A percentile compares a stretch with the other conserved stretches of the same genome.
Conservation (phyloP, 2,797 vertebrate genomes). For the Parauchenoglanis punctatus region DNA sequence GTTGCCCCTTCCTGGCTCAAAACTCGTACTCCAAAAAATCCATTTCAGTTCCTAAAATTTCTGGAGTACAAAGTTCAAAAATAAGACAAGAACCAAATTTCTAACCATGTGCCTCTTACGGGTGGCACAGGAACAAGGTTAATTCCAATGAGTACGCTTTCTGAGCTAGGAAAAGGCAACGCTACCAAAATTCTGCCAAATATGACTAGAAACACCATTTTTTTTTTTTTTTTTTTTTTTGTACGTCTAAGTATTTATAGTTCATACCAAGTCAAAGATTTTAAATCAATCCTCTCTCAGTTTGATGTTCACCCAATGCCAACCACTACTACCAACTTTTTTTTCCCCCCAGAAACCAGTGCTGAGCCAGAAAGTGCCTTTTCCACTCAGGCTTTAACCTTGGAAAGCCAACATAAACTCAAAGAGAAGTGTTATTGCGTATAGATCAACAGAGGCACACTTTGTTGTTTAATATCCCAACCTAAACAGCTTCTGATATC, state of each 20-base stretch:
- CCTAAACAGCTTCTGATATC: conserved; percentile 38
- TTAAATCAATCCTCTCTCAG: background rate
- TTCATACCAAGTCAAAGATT: background rate
- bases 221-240: too few species aligned
- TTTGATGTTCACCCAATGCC: background rate
- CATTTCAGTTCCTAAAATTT: background rate
- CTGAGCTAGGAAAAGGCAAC: background rate
- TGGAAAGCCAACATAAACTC: background rate
- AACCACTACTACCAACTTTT: background rate
- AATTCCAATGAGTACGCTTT: background rate
- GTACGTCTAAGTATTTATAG: background rate
- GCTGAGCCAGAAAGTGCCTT: background rate
- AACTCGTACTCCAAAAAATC: background rate
- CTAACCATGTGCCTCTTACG: background rate
- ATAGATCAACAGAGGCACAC: background rate
- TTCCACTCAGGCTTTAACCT: conserved; percentile 17
- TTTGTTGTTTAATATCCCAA: conserved; percentile 34
- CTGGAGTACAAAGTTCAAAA: background rate
- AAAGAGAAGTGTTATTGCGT: background rate
- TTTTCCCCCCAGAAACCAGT: background rate
- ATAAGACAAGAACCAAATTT: background rate
- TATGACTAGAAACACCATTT: background rate
- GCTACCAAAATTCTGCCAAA: background rate
- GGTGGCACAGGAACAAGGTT: background rate
- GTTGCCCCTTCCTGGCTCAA: background rate